These are phyloP conservation scores for Hesperophylax magnus DNA, from an alignment of 1,140 invertebrate species.

Conservation along the genomic window DNA sequence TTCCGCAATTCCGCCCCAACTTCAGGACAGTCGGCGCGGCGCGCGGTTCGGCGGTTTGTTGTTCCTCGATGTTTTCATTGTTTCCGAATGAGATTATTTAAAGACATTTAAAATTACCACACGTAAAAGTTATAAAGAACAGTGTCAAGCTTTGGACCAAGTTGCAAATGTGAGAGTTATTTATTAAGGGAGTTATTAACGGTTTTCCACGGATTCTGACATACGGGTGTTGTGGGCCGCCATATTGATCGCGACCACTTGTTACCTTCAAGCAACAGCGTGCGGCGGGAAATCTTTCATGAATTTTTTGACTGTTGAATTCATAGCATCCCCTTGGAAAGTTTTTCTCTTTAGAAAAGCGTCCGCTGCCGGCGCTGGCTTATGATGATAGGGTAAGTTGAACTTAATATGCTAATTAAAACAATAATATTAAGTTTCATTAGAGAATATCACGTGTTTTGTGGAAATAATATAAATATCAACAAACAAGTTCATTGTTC, in stretches of 20 bases:
- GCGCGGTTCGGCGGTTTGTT: conserved; percentile 36
- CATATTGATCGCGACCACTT: conserved; percentile 55
- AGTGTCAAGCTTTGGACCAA: neutral
- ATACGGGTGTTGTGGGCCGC: conserved; percentile 39
- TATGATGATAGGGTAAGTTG: conserved; percentile 39
- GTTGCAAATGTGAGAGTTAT: neutral
- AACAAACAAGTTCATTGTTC: neutral
- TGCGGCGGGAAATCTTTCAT: conserved; percentile 23
- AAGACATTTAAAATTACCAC: neutral
- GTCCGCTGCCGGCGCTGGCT: neutral
- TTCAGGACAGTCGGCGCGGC: conserved; percentile 38
- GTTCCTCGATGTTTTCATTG: conserved; percentile 10
- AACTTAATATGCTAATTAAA: no score
- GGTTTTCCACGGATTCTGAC: neutral
- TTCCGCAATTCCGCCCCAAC: conserved; percentile 22
- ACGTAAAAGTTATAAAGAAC: neutral
- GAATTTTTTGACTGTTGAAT: conserved; percentile 27
- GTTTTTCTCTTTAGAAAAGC: neutral
- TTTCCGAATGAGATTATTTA: conserved; percentile 2
- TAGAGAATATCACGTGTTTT: neutral
- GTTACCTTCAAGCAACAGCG: conserved; percentile 50
- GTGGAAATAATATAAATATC: neutral
- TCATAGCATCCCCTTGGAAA: neutral
- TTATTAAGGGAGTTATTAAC: neutral
- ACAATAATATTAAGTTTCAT: no score